These are phyloP conservation scores for Hypanus sabinus DNA, from an alignment of 2,113 vertebrate species.

Conservation along the genomic window DNA sequence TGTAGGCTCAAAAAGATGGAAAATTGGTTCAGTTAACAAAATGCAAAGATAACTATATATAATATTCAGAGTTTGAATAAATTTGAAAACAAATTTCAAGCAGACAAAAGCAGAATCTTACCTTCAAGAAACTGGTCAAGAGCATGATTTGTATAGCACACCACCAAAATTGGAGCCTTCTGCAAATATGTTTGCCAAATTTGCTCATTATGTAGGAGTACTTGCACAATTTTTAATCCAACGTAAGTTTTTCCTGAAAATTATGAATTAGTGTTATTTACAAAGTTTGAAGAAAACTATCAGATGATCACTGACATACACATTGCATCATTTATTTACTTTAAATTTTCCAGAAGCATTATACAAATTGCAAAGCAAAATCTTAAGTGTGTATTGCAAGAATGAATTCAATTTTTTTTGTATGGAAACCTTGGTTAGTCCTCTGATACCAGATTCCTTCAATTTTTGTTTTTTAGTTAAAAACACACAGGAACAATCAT, in stretches of 20 bases:
- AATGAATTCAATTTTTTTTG: neutral
- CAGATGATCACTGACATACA: too few relatives aligned
- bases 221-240: conserved; percentile 81
- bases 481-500: neutral
- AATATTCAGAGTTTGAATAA: neutral
- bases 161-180: conserved; percentile 71
- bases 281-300: neutral
- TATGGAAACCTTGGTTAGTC: neutral
- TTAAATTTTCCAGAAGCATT: neutral
- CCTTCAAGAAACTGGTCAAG: conserved; percentile 98
- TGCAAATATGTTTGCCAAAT: conserved; percentile 50
- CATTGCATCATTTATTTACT: neutral
- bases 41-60: neutral
- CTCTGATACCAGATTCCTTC: neutral
- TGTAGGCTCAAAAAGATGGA: neutral
- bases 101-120: conserved; percentile 47
- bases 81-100: neutral
- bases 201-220: conserved; percentile 63
- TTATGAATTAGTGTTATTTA: conserved; percentile 39
- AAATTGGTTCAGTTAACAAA: neutral
- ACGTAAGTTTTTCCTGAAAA: conserved; percentile 83
- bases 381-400: neutral
- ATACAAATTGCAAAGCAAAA: neutral
- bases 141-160: conserved; percentile 94
- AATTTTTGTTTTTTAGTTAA: neutral